These are phyloP conservation scores for Anas flavirostris DNA, from an alignment of 2,797 vertebrate species.

Conservation along the genomic window DNA sequence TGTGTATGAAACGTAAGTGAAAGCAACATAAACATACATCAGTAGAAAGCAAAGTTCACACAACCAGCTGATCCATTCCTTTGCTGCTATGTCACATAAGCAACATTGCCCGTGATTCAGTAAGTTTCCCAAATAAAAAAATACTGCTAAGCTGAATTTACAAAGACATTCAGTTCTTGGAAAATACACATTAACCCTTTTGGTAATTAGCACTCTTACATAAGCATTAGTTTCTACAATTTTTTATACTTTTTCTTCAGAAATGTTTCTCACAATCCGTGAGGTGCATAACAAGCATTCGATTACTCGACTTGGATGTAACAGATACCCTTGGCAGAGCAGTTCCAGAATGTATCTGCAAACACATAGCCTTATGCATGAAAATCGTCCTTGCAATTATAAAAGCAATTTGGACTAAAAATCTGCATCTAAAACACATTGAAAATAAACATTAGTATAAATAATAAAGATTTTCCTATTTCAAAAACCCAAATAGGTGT, in stretches of 20 bases:
- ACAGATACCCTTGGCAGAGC: background rate
- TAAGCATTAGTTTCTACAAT: background rate
- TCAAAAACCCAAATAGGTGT: background rate
- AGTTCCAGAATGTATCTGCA: background rate
- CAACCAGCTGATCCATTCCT: background rate
- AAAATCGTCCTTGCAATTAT: background rate
- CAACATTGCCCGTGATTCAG: fast-evolving
- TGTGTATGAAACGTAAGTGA: background rate
- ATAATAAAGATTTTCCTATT: background rate
- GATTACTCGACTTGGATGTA: too few relatives aligned
- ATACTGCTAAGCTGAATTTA: background rate
- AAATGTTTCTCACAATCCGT: background rate
- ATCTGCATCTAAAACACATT: background rate
- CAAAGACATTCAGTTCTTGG: background rate
- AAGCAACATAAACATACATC: too few relatives aligned
- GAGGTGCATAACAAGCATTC: background rate
- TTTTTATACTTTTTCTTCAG: background rate
- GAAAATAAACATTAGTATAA: background rate
- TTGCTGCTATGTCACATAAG: fast-evolving
- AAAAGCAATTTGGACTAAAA: background rate
- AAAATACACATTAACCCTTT: background rate
- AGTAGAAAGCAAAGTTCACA: background rate
- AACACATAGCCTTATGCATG: fast-evolving
- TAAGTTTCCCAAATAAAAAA: background rate
- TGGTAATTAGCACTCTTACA: background rate